Conservation (phyloP, 2,113 vertebrate species). For the Salminus brasiliensis region DNA sequence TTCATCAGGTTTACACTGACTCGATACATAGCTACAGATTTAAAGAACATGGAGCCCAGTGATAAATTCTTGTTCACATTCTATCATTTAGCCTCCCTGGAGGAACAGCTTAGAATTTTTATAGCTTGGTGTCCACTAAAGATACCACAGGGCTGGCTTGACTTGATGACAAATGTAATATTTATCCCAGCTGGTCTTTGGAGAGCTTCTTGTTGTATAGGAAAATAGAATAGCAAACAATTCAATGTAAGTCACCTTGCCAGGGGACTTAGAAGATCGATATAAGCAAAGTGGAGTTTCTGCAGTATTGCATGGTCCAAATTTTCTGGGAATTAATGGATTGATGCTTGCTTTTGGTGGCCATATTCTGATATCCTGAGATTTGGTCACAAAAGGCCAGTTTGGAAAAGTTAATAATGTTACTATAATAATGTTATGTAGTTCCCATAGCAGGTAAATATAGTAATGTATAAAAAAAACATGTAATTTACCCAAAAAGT, state of each 20-base stretch:
- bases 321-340: background rate
- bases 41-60: conserved; percentile 36
- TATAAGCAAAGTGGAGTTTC: conserved; percentile 5
- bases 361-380: background rate
- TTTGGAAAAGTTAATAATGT: too few relatives aligned
- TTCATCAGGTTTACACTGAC: conserved; percentile 49
- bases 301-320: background rate
- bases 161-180: conserved; percentile 31
- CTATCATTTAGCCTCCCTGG: conserved; percentile 24
- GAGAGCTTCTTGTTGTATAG: conserved; percentile 7
- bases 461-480: too few relatives aligned
- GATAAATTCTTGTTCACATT: conserved; percentile 34
- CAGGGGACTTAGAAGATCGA: conserved; percentile 25
- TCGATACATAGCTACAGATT: conserved; percentile 55
- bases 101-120: conserved; percentile 41
- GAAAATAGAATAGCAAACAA: conserved; percentile 25
- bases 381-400: background rate
- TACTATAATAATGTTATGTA: too few relatives aligned
- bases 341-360: background rate
- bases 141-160: conserved; percentile 5
- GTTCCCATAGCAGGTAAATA: too few relatives aligned
- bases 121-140: conserved; percentile 30
- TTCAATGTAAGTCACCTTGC: conserved; percentile 13
- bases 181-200: conserved; percentile 30
- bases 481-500: too few relatives aligned